A percentile compares a stretch with the other conserved stretches of the same genome.
phyloP scores from a whole-genome alignment of 2,797 vertebrate species.

The Nothura maculosa region DNA sequence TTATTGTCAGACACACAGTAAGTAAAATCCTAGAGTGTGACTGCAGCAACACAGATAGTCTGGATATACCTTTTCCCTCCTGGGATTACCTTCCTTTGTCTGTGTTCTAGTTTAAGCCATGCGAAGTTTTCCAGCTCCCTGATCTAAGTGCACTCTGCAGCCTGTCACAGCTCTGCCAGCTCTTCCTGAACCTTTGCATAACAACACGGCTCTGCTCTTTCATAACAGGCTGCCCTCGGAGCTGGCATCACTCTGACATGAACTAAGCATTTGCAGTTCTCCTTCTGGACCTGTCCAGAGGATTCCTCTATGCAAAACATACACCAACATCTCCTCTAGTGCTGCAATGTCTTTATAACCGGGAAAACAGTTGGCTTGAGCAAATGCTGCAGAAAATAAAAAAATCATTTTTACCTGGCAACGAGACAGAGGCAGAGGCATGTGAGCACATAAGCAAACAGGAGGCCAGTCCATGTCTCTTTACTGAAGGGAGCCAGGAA shows the following conservation, averaged over 20 bases:
- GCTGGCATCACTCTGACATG: background rate
- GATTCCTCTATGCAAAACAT: background rate
- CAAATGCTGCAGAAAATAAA: background rate
- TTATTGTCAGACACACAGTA: background rate
- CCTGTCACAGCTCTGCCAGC: background rate
- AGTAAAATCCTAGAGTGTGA: background rate
- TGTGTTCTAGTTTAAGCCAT: background rate
- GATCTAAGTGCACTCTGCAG: too few species aligned
- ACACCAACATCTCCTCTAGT: background rate
- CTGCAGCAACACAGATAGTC: background rate
- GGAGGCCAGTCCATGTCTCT: conserved; percentile 89
- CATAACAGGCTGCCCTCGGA: background rate
- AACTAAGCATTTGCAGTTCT: background rate
- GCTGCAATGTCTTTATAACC: background rate
- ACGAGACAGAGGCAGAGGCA: conserved; percentile 88
- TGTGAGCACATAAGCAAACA: conserved; percentile 87
- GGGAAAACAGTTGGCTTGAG: background rate
- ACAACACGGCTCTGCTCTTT: background rate
- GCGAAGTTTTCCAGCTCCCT: background rate
- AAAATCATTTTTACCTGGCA: conserved; percentile 81
- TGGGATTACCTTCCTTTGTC: background rate
- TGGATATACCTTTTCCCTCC: background rate
- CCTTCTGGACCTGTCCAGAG: background rate
- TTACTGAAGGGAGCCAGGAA: conserved; percentile 90
- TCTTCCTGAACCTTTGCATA: background rate